Evolutionary conservation across 2,113 vertebrate genomes (phyloP), one percentile per base, ranked within the genome.

Genomic region (Melanocharis versteri): DNA sequence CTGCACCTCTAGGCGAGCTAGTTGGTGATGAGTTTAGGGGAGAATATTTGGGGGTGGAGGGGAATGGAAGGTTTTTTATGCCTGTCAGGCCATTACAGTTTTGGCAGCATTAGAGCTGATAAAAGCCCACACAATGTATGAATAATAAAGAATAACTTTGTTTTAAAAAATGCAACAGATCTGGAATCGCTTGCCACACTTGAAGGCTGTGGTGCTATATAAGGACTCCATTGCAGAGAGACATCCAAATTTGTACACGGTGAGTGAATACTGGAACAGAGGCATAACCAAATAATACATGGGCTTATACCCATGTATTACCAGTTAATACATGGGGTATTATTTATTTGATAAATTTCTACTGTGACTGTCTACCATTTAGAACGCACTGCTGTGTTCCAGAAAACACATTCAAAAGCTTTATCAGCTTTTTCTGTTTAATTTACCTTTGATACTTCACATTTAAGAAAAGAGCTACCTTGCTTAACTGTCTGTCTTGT

Each of bases 201-300:
- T 99, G 94, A 99, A 99, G 96, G 99, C 99, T 60, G 98, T 99
- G 50, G 98, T 99, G 64, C 97, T 98, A 0, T 99, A 98, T 73
- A 96, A 95, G 53, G 99, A 98, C 35, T 69, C 85, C 15, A 64
- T 98, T 61, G 82, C 96, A 21, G 91, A 97, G 89, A 98, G 89
- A 80, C 83, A 91, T 47, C 88, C 97, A 39, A 97, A 97, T n/a
- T 90, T 99, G 69, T 98, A 98, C 78, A 98, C 93, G 87, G 99
- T 99, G 97, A 75, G 98, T 95, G 28, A 75, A 39, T 16, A 10
- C 40, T 44, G 21, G 30, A 72, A n/a, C 14, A 48, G 40, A 42
- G 28, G 15, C 28, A 39, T 23, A 39, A 51, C 22, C 45, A 77
- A 51, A 51, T 22, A 54, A 33, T 69, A 24, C 12, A 7, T 23